Base-by-base conservation (phyloP, 2,113 vertebrate species). In the Melanerpes aurifrons region DNA sequence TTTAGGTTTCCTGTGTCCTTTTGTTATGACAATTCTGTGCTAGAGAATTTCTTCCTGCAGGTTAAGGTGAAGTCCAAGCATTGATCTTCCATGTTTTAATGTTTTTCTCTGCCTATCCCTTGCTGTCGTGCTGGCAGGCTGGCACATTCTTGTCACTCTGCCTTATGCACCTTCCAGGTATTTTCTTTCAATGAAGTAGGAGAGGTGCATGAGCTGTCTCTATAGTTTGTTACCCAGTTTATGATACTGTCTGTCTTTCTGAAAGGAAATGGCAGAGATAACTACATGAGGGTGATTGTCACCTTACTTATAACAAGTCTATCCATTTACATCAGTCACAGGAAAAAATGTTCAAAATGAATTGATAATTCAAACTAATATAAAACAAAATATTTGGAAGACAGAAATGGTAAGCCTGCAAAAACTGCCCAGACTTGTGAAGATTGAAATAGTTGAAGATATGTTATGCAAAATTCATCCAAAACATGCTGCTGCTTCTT, bases 391-490 rank as follows among this genome's bases (percentile, higher is more conserved):
- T 20, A 67, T 87, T 85, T 91, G 31, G 4, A 85, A 80, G 40
- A 56, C 17, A 45, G n/a, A 62, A 89, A 80, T 67, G 18, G 25
- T 45, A 17, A 92, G 10, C 19, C 17, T 54, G 68, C 77, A 29
- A 81, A 77, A 83, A 71, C 7, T 10, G 24, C 22, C 40, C 15
- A 9, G 45, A 85, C 59, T 50, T 20, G 7, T 32, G 50, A 81
- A 29, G 11, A 7, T 71, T 57, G 64, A 82, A 85, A 82, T 90
- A 84, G 94, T 96, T 82, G 78, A 81, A 75, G 54, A n/a, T 32
- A 63, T 69, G 28, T 64, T 83, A 81, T 71, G 66, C 59, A 92
- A 93, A 95, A 86, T 75, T 89, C 1, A 91, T 86, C 31, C 43
- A 43, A 82, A 89, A 43, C 20, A 20, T 40, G 10, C 68, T 53